Base-by-base conservation (phyloP, 1,140 invertebrate genomes). In the Drosophila bocqueti region DNA sequence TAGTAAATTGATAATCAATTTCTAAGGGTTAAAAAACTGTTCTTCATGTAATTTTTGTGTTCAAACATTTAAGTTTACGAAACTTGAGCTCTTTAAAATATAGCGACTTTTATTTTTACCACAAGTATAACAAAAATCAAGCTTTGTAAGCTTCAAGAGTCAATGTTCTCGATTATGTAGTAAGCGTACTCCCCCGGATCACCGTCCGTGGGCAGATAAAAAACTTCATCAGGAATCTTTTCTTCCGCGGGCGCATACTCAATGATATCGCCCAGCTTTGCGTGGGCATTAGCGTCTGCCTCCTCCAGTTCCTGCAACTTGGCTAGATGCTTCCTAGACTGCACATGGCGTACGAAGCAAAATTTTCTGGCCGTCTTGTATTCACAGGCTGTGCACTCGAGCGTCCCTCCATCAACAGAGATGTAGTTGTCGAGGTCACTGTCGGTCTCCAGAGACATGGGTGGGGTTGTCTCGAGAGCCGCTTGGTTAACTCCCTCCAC, bases 261-360 rank as follows among this genome's bases (percentile, higher is more conserved):
- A 2, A 66, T 54, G 11, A 52, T 16, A 4, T 71, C 64, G 13
- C 49, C 26, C 5, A 36, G 34, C 0, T 52, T 62, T 3, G 8
- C 18, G 16, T 71, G 47, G 7, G 31, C 21, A 50, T 24, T 26
- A 6, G 29, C 46, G 10, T 72, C 69, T 9, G 13, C 15, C 15
- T 58, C 45, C 31, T 62, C 58, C 31, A 54, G 60, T n/a, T 52
- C 58, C 34, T 46, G 34, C 18, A 54, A 9, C 18, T 36, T 64
- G 36, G 49, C 36, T 9, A n/a, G 7, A n/a, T 69, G 62, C 54
- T 59, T 54, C 3, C 21, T 16, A 5, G 49, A 62, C 34, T 61
- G 50, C 13, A 57, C 54, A 29, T 78, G 75, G 9, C 75, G 75
- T n/a, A 45, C 42, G 42, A 78, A 78, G 34, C 57, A 57, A n/a